Evolutionary conservation across 2,113 vertebrate species (phyloP).

Genomic region (Semnopithecus entellus): DNA sequence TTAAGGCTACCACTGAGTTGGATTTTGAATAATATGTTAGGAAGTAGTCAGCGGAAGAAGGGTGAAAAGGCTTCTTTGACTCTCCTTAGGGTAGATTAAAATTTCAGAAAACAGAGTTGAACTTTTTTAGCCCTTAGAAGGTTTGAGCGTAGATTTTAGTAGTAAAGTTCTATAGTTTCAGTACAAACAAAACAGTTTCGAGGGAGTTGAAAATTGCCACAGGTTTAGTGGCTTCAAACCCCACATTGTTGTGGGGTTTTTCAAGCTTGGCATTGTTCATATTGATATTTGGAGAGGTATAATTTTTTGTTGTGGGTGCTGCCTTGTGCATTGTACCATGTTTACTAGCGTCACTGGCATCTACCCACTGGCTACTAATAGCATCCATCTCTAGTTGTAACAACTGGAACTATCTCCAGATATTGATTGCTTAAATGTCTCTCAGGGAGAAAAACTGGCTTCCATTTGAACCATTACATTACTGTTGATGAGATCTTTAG

Average conservation of each 20-base stretch:
- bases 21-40: neutral
- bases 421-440: neutral
- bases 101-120: neutral
- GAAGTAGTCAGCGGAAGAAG: neutral
- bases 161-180: constrained; percentile 26
- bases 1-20: neutral
- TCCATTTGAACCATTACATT: neutral
- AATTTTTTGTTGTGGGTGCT: neutral
- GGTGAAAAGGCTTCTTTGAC: neutral
- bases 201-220: neutral
- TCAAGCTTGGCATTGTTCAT: neutral
- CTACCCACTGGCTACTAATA: neutral
- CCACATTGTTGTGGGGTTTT: neutral
- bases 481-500: neutral
- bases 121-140: neutral
- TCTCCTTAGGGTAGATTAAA: neutral
- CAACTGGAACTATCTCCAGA: neutral
- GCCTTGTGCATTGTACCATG: neutral
- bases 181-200: neutral
- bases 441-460: neutral
- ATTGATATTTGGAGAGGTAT: neutral
- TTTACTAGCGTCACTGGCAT: neutral
- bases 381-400: neutral
- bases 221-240: neutral
- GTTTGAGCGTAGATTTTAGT: constrained; percentile 28